These are phyloP conservation scores for Bovichtus variegatus DNA, from an alignment of 2,797 vertebrate genomes.

Conservation along the genomic window DNA sequence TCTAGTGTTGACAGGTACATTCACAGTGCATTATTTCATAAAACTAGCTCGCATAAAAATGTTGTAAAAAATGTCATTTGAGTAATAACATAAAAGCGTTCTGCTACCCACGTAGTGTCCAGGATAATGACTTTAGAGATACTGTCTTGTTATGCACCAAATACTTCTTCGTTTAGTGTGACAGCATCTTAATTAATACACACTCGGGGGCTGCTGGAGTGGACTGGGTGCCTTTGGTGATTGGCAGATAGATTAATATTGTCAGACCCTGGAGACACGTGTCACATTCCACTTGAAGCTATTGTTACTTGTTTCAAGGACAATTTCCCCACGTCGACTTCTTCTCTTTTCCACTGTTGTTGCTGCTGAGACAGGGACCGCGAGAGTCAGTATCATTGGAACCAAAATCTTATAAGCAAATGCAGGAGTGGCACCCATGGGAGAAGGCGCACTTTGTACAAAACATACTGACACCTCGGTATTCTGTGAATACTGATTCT, in stretches of 20 bases:
- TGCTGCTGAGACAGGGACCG: slow-evolving; percentile 50
- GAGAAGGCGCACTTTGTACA: slow-evolving; percentile 32
- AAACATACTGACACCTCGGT: slow-evolving; percentile 28
- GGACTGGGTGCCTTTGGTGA: slow-evolving; percentile 83
- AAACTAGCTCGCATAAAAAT: slow-evolving; percentile 54
- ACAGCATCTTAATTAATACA: slow-evolving; percentile 91
- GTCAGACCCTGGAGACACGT: slow-evolving; percentile 89
- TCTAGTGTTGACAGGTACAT: slow-evolving; percentile 48
- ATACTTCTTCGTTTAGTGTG: slow-evolving; percentile 82
- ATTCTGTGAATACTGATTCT: slow-evolving; percentile 11
- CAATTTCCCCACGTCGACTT: slow-evolving; percentile 76
- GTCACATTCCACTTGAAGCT: slow-evolving; percentile 88
- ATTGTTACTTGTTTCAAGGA: slow-evolving; percentile 90
- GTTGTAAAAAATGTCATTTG: slow-evolving; percentile 68
- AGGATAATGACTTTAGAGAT: slow-evolving; percentile 86
- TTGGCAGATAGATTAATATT: slow-evolving; percentile 95
- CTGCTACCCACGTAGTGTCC: slow-evolving; percentile 61
- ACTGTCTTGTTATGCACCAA: slow-evolving; percentile 86
- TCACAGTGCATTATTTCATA: slow-evolving; percentile 43
- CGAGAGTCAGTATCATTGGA: slow-evolving; percentile 56
- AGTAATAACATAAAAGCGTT: slow-evolving; percentile 72
- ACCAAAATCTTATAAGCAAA: slow-evolving; percentile 44
- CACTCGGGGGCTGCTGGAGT: slow-evolving; percentile 83
- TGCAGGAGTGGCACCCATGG: slow-evolving; percentile 28
- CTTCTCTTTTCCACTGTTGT: slow-evolving; percentile 24